phyloP scores from a whole-genome alignment of 2,888 invertebrate species.

The Pyrocoelia pectoralis region DNA sequence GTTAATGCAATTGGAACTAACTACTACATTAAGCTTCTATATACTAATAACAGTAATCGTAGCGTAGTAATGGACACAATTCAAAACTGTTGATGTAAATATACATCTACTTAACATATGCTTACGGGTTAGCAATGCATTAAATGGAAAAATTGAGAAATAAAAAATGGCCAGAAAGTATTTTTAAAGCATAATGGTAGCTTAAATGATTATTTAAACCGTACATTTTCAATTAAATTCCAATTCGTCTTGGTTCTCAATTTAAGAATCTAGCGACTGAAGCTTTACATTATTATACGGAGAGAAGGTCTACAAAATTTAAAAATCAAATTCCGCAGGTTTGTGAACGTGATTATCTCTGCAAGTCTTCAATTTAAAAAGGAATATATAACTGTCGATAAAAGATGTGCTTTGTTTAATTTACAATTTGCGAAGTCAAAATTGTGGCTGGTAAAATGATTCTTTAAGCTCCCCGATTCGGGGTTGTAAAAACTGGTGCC shows the following conservation, averaged over 20 bases:
- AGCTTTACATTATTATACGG: background rate
- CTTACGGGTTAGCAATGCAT: background rate
- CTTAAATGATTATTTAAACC: conserved; percentile 47
- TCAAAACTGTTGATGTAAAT: conserved; percentile 9
- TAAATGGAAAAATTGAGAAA: conserved; percentile 28
- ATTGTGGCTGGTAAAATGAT: conserved; percentile 43
- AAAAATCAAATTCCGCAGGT: no score
- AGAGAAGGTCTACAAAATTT: no score
- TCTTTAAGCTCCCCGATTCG: conserved; percentile 48
- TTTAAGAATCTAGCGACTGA: background rate
- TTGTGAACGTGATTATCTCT: no score
- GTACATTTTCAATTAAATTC: conserved; percentile 47
- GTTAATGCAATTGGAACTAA: conserved; percentile 31
- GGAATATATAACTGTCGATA: no score
- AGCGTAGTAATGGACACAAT: conserved; percentile 26
- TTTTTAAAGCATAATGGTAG: conserved; percentile 45
- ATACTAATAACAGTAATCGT: conserved; percentile 30
- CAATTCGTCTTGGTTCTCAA: conserved; percentile 45
- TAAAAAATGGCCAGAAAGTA: conserved; percentile 43
- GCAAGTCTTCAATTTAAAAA: no score
- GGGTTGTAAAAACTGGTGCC: conserved; percentile 44
- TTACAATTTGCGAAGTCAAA: conserved; percentile 32
- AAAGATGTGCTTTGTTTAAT: background rate
- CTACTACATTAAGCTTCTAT: conserved; percentile 23
- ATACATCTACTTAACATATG: conserved; percentile 3